Conservation (phyloP, 2,888 invertebrate genomes). For the Cephus nigrinus region DNA sequence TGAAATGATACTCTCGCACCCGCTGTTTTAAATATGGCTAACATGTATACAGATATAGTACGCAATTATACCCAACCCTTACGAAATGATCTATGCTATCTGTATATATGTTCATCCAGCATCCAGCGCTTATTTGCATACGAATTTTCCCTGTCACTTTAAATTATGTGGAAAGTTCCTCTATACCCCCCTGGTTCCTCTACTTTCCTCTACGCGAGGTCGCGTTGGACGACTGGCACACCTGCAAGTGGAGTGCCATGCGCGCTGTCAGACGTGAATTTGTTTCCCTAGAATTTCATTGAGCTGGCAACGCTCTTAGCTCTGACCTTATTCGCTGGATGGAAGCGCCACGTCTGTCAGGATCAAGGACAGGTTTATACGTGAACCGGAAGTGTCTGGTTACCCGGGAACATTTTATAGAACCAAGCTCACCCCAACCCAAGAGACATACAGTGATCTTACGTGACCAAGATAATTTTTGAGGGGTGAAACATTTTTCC, state of each 20-base stretch:
- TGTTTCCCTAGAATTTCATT: background rate
- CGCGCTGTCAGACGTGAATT: background rate
- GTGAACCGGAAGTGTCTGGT: background rate
- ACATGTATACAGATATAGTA: background rate
- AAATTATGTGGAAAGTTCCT: background rate
- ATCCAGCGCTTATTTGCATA: background rate
- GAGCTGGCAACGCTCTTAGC: background rate
- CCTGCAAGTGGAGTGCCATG: background rate
- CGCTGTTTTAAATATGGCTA: background rate
- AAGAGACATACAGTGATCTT: background rate
- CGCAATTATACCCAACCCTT: background rate
- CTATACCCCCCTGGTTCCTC: background rate
- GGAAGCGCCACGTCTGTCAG: background rate
- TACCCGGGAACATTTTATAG: background rate
- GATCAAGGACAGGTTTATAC: background rate
- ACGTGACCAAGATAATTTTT: background rate
- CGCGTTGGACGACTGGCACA: background rate
- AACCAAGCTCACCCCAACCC: background rate
- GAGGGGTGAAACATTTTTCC: background rate
- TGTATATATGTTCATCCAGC: background rate
- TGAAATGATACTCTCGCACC: background rate
- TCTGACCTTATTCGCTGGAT: background rate
- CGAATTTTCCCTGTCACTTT: background rate
- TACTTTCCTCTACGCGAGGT: background rate
- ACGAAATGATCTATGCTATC: background rate